phyloP scores from a whole-genome alignment of 1,140 invertebrate species.

The Lamellibrachia luymesi region DNA sequence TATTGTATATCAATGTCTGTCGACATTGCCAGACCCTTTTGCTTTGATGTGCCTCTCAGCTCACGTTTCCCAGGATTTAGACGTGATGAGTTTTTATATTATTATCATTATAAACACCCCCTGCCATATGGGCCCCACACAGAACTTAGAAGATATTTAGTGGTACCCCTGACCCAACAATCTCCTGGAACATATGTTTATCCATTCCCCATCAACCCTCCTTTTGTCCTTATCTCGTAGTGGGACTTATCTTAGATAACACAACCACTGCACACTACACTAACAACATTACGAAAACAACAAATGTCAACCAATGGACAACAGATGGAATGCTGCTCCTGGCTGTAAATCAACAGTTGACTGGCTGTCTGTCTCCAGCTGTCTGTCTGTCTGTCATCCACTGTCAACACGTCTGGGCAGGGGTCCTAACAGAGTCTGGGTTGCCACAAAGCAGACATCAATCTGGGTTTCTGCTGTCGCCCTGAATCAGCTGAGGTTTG shows the following conservation, averaged over 20 bases:
- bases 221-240: background rate
- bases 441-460: background rate
- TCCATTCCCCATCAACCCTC: background rate
- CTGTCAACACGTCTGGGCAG: conserved; percentile 2
- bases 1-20: too few relatives aligned
- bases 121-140: background rate
- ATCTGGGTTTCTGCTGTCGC: background rate
- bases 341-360: background rate
- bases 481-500: background rate
- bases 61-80: too few relatives aligned
- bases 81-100: too few relatives aligned
- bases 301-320: background rate
- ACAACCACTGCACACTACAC: background rate
- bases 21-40: too few relatives aligned
- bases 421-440: background rate
- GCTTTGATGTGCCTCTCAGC: too few relatives aligned
- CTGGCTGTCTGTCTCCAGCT: background rate
- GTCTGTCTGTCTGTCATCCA: background rate
- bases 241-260: background rate
- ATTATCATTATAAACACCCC: too few relatives aligned
- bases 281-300: background rate
- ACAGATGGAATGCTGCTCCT: background rate
- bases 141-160: background rate
- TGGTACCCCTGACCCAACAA: background rate
- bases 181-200: background rate